Conservation (phyloP, 1,140 invertebrate genomes). For the Apis cerana region DNA sequence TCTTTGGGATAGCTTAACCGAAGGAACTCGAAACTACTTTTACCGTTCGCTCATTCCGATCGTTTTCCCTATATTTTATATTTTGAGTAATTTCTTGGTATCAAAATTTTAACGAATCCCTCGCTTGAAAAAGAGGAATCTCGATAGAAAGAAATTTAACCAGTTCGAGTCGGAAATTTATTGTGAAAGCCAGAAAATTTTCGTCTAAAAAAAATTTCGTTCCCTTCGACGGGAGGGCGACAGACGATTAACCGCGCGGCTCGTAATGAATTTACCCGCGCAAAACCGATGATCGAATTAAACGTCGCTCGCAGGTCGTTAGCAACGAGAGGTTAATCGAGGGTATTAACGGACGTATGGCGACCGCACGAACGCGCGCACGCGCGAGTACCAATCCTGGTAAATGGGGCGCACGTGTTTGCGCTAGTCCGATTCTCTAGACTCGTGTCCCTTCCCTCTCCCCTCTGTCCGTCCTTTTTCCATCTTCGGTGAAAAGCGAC, state of each 20-base stretch:
- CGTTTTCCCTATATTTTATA: no score
- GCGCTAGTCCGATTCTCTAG: constrained; percentile 35
- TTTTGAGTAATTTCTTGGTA: no score
- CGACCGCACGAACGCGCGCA: background rate
- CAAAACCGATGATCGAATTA: constrained; percentile 47
- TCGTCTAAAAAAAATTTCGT: background rate
- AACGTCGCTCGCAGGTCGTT: constrained; percentile 38
- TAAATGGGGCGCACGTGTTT: constrained; percentile 50
- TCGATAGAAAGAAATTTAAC: no score
- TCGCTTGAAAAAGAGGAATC: no score
- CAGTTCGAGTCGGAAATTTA: no score
- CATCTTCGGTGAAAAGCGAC: background rate
- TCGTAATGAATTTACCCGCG: constrained; percentile 27
- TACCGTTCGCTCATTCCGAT: no score
- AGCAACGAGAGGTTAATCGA: constrained; percentile 43
- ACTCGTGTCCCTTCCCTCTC: background rate
- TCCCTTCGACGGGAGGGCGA: no score
- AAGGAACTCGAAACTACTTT: no score
- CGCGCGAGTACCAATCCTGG: constrained; percentile 28
- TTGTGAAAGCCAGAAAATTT: no score
- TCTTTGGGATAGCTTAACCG: background rate
- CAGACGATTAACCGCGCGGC: background rate
- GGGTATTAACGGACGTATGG: constrained; percentile 20
- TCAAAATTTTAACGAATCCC: no score
- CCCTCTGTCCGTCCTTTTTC: no score